Base-by-base conservation (phyloP, 2,113 vertebrate genomes). In the Propithecus coquereli region DNA sequence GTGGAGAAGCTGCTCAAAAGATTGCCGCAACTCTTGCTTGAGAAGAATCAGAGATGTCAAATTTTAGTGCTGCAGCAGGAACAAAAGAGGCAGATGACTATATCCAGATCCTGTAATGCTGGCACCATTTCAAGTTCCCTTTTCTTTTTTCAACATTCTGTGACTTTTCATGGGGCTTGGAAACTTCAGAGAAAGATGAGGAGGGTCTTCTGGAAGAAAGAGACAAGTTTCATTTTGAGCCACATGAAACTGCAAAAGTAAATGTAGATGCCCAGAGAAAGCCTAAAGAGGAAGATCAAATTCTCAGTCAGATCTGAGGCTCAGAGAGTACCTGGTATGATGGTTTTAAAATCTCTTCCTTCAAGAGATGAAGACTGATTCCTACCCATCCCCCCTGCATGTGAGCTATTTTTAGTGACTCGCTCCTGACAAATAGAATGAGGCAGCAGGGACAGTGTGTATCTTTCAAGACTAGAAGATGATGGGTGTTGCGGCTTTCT, bases 21-120 rank as follows among this genome's bases (percentile, higher is more conserved):
- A 79, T 2, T 61, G 66, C 73, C 88, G 90, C 66, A 87, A 73
- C 37, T 30, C 59, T 94, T 63, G 76, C 89, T 91, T 93, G 94
- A 97, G 76, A 97, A 97, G 96, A 96, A 87, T 97, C 94, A 91
- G 92, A 90, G 54, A 95, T 96, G 96, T 96, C 92, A 96, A 90
- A 96, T 91, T 96, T 96, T 96, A 96, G 79, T 88, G 61, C 68
- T 7, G 57, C 22, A 71, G 76, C 90, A 96, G 93, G 88, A 96
- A 96, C 90, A 93, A 94, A 94, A 76, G 84, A 97, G 84, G 87
- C 70, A 86, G 81, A 89, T 97, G 87, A 97, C 65, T 92, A 14
- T 91, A 91, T 96, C 96, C 97, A 97, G 94, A 95, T 74, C 94
- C 89, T 89, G 66, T 40, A 81, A 96, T 17, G 47, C 76, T 96